Base-by-base conservation (phyloP, 1,140 invertebrate species). In the Monochamus saltuarius region DNA sequence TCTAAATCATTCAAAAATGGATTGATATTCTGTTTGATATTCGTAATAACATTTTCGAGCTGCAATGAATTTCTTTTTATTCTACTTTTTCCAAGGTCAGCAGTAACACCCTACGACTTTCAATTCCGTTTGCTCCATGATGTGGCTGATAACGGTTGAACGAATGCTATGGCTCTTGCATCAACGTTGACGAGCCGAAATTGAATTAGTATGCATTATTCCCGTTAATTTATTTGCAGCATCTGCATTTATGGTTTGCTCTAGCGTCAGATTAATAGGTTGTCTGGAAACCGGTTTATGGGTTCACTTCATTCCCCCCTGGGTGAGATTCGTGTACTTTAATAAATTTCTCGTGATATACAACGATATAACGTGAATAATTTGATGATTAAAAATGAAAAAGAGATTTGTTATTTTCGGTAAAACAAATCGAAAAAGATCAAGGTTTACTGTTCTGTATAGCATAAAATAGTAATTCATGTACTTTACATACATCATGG, bases 201-300 rank as follows among this genome's bases (percentile, higher is more conserved):
- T 63, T 7, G 64, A 66, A 47, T 68, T 64, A 29, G 64, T 68
- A n/a, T 68, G 57, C n/a, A 52, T 38, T 37, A 62, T 60, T 16
- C 69, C 69, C 42, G 62, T 70, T 1, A 74, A 29, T 54, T 58
- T 69, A 29, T 62, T 72, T 11, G 71, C 73, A 17, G 67, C 72
- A 65, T 75, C 73, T 35, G 67, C 70, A 51, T 73, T 75, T 7
- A 73, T 67, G 0, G 69, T 74, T 66, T 72, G 70, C 40, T 75
- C 69, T 1, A 73, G 22, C 3, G 59, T 61, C 10, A 73, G 52
- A 56, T 74, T 69, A 16, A 73, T 65, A n/a, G 69, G 69, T 36
- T 64, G 60, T 56, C 56, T 55, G 1, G 70, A 72, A 42, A 72
- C 71, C 34, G 65, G 45, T 52, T 70, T 71, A n/a, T 42, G 34